phyloP scores from a whole-genome alignment of 2,888 invertebrate species.

The Bhutanitis thaidina region DNA sequence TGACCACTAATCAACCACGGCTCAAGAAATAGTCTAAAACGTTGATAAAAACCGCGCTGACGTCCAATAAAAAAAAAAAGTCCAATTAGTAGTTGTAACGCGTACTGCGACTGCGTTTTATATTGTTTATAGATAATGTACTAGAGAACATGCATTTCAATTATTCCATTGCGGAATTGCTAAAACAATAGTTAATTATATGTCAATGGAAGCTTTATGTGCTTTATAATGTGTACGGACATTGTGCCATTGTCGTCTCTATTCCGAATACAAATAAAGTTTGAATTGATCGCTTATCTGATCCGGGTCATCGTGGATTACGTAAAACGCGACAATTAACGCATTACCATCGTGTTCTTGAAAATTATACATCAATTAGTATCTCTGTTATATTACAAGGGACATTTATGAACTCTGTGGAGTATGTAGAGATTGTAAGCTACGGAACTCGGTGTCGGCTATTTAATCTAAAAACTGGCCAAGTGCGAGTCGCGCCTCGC shows the following conservation, averaged over 20 bases:
- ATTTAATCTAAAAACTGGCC: too few relatives aligned
- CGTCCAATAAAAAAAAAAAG: too few relatives aligned
- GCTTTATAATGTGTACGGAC: conserved; percentile 1
- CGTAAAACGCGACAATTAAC: not conserved
- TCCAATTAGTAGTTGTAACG: too few relatives aligned
- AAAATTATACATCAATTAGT: not conserved
- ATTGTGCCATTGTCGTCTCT: not conserved
- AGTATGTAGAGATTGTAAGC: too few relatives aligned
- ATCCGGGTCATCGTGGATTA: not conserved
- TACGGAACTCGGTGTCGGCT: too few relatives aligned
- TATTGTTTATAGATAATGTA: not conserved
- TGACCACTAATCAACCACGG: too few relatives aligned
- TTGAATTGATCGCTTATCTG: conserved; percentile 1
- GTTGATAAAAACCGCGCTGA: too few relatives aligned
- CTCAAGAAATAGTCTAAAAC: too few relatives aligned
- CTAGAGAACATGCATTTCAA: not conserved
- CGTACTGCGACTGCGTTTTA: too few relatives aligned
- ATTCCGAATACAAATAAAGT: not conserved
- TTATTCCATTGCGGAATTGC: not conserved
- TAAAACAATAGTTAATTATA: conserved; percentile 12
- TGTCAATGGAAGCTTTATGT: not conserved
- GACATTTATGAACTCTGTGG: too few relatives aligned
- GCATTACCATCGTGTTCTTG: not conserved
- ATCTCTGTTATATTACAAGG: too few relatives aligned
- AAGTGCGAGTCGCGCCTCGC: too few relatives aligned